These are phyloP conservation scores for Drosophila nikananu DNA, from an alignment of 1,140 invertebrate species.

Conservation along the genomic window DNA sequence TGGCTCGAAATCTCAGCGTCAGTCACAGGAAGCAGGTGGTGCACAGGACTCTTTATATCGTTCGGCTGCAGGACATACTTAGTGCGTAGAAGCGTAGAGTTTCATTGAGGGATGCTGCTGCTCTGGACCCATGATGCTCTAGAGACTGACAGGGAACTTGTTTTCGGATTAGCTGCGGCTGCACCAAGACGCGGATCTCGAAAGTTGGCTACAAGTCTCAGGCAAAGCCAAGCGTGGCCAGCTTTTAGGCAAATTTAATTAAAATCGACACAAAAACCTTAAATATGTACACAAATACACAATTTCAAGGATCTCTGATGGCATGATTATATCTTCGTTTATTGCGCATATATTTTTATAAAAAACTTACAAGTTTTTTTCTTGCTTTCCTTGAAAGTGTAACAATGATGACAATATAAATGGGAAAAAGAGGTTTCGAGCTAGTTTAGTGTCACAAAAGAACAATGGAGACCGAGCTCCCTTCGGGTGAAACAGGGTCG, in stretches of 20 bases:
- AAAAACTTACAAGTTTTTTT: slow-evolving; percentile 17
- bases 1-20: slow-evolving; percentile 34
- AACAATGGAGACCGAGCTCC: slow-evolving; percentile 20
- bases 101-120: slow-evolving; percentile 44
- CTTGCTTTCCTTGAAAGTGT: slow-evolving; percentile 13
- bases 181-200: slow-evolving; percentile 9
- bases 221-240: neutral
- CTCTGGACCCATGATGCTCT: neutral
- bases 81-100: slow-evolving; percentile 44
- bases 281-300: slow-evolving; percentile 13
- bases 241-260: slow-evolving; percentile 34
- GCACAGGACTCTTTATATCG: slow-evolving; percentile 19
- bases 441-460: slow-evolving; percentile 42
- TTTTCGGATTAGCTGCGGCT: slow-evolving; percentile 24
- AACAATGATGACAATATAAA: slow-evolving; percentile 45
- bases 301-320: slow-evolving; percentile 3
- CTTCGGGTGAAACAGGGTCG: slow-evolving; percentile 35
- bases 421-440: slow-evolving; percentile 21
- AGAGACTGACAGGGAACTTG: slow-evolving; percentile 15
- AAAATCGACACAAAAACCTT: slow-evolving; percentile 7
- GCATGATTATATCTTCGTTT: slow-evolving; percentile 16
- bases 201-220: slow-evolving; percentile 17
- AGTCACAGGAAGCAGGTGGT: slow-evolving; percentile 55
- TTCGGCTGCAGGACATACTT: slow-evolving; percentile 36
- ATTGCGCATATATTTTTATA: slow-evolving; percentile 23